Base-by-base conservation (phyloP, 2,888 invertebrate species). In the Argyra leucocephala region DNA sequence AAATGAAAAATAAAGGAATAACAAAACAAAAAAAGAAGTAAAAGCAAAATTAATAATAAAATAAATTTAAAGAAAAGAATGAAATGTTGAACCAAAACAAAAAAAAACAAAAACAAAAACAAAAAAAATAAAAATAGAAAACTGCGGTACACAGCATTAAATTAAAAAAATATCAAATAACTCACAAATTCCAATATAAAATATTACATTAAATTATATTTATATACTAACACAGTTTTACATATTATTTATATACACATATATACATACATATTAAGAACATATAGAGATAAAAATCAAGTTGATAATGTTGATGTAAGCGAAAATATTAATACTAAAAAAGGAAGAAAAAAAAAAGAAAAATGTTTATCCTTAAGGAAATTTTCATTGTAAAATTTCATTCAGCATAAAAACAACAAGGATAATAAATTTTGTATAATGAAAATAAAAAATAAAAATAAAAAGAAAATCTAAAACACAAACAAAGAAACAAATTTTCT, bases 111-210 rank as follows among this genome's bases (percentile, higher is more conserved):
- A 10, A 31, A 31, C 4, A 48, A 48, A 12, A 48, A n/a, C 18
- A 48, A 15, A 37, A 37, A 37, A 48, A 18, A 48, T 5, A 48
- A 48, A 48, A 48, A 9, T 18, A n/a, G 48, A 48, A 48, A 48
- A 48, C 48, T 48, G 48, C 48, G 48, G 18, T 48, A 48, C 48
- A 48, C 48, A 48, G 48, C 48, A 48, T 48, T 48, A 48, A 48
- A 48, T 48, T 18, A 2, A 15, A 48, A 48, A 48, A 48, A 48
- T 48, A 48, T 48, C 48, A 48, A 48, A 48, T 48, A 48, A 12
- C 48, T 18, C 48, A 48, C 48, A 48, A 48, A 48, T 48, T 48
- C 6, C 18, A 9, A 48, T 48, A 48, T 48, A 48, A 48, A 48
- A 18, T 48, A 48, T 48, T 48, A 31, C 31, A 31, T 31, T 31